Conservation (phyloP, 2,888 invertebrate species). For the Yponomeuta cagnagella region DNA sequence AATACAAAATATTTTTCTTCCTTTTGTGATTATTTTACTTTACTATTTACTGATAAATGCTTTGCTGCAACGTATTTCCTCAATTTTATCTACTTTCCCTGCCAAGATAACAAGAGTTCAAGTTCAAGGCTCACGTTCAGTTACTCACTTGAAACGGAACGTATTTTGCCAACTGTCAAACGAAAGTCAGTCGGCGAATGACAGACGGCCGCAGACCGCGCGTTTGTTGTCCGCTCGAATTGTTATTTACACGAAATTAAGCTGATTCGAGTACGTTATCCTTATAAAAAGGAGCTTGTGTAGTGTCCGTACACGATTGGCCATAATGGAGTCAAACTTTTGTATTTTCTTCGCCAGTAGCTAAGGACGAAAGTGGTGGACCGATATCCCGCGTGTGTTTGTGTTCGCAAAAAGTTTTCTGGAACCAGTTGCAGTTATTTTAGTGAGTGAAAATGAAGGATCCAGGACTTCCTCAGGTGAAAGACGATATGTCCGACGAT, state of each 20-base stretch:
- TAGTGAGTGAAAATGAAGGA: conserved; percentile 52
- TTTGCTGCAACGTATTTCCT: neutral
- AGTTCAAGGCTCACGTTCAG: conserved; percentile 46
- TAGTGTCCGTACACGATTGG: conserved; percentile 41
- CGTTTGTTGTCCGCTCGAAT: neutral
- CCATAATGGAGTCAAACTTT: conserved; percentile 19
- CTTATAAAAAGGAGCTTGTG: conserved; percentile 42
- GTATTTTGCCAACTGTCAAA: conserved; percentile 11
- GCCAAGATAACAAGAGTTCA: conserved; percentile 35
- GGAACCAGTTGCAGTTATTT: conserved; percentile 21
- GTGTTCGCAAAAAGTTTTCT: conserved; percentile 11
- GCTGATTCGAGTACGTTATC: conserved; percentile 63
- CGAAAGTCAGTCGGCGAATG: conserved; percentile 56
- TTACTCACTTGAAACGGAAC: conserved; percentile 6
- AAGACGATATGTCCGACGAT: conserved; percentile 72
- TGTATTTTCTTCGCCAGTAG: neutral
- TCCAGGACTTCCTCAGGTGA: conserved; percentile 29
- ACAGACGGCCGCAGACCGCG: conserved; percentile 57
- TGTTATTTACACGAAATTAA: conserved; percentile 47
- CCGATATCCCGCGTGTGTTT: neutral
- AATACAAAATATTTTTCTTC: neutral
- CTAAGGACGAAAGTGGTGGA: neutral
- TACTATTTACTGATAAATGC: neutral
- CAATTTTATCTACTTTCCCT: neutral
- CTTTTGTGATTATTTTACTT: neutral